Evolutionary conservation across 2,113 vertebrate genomes (phyloP).

Genomic region (Tauraco erythrolophus): DNA sequence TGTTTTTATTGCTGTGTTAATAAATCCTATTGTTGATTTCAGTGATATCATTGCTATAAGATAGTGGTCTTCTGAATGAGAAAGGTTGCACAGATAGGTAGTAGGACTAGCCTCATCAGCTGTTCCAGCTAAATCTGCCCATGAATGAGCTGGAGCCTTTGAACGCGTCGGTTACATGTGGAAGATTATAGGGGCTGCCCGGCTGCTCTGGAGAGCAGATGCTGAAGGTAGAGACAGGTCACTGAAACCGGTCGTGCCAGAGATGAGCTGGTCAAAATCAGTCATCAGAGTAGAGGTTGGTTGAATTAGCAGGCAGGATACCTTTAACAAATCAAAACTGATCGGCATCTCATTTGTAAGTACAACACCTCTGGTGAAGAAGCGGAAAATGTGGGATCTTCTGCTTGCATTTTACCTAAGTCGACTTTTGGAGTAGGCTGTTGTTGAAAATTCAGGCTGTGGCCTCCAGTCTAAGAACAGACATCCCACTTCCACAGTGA

Average conservation of each 20-base stretch:
- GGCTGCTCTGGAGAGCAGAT: not conserved
- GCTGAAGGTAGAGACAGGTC: not conserved
- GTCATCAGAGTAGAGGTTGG: not conserved
- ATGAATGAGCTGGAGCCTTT: not conserved
- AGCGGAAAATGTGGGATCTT: not conserved
- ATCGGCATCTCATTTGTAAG: not conserved
- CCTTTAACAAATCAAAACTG: not conserved
- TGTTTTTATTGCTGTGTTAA: not conserved
- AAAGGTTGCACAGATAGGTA: not conserved
- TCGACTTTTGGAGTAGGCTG: not conserved
- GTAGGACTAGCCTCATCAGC: not conserved
- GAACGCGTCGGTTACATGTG: fast-evolving
- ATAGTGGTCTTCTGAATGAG: not conserved
- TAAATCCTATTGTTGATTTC: not conserved
- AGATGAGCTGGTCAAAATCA: not conserved
- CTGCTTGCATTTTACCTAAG: not conserved
- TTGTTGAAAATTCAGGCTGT: not conserved
- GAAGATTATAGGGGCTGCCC: not conserved
- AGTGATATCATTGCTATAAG: not conserved
- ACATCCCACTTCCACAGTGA: not conserved
- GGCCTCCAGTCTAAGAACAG: not conserved
- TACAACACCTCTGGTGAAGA: not conserved
- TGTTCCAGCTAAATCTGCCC: not conserved
- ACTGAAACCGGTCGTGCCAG: not conserved
- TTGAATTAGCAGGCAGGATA: not conserved